These are phyloP conservation scores for Synanthedon formicaeformis DNA, from an alignment of 2,888 invertebrate species.

Conservation along the genomic window DNA sequence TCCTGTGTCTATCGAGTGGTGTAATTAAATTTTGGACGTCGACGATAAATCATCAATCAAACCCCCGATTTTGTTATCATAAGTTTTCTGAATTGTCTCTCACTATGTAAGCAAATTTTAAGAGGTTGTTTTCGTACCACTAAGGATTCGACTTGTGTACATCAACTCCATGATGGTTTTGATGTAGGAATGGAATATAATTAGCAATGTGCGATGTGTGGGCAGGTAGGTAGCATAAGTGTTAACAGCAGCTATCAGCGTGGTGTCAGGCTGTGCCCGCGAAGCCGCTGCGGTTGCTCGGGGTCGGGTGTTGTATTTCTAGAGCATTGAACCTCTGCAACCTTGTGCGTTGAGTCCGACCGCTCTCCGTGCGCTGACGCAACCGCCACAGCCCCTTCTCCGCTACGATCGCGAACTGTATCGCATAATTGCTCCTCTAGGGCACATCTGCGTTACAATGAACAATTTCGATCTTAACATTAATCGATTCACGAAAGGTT, in stretches of 20 bases:
- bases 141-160: too few relatives aligned
- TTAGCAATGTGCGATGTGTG: not conserved
- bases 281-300: conserved; percentile 31
- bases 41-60: too few relatives aligned
- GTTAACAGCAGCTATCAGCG: conserved; percentile 12
- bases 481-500: conserved; percentile 60
- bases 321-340: conserved; percentile 70
- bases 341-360: conserved; percentile 67
- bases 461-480: conserved; percentile 32
- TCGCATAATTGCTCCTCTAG: conserved; percentile 64
- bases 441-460: conserved; percentile 60
- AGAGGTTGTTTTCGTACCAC: too few relatives aligned
- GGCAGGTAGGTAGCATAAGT: not conserved
- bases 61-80: too few relatives aligned
- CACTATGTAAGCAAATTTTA: too few relatives aligned
- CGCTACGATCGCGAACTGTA: conserved; percentile 47
- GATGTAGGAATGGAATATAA: too few relatives aligned
- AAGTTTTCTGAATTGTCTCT: too few relatives aligned
- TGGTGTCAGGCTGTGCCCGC: not conserved
- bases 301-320: conserved; percentile 67
- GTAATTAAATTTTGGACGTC: too few relatives aligned
- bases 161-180: too few relatives aligned
- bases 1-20: too few relatives aligned
- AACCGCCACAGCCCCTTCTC: conserved; percentile 64
- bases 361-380: conserved; percentile 65